phyloP scores from a whole-genome alignment of 2,113 vertebrate genomes.

The Eretmodus cyanostictus region DNA sequence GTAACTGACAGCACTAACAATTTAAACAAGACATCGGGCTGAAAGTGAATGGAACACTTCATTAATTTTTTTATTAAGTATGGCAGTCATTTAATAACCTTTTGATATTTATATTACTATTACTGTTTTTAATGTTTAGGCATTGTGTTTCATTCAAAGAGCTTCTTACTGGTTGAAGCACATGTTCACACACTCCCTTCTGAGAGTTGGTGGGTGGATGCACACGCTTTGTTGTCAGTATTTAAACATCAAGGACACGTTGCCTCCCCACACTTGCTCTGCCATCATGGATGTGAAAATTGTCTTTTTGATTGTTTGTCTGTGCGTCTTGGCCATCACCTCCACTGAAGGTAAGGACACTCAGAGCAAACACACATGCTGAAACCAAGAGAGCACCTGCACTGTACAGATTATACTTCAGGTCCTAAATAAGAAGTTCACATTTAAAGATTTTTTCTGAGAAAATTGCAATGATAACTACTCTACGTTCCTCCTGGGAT shows the following conservation, averaged over 20 bases:
- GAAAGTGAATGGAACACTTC: not conserved
- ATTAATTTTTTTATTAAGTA: not conserved
- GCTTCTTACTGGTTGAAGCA: not conserved
- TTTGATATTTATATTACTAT: not conserved
- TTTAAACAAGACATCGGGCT: not conserved
- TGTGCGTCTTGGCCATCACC: slow-evolving; percentile 31
- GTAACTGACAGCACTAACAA: not conserved
- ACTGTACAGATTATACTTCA: not conserved
- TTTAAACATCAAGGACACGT: not conserved
- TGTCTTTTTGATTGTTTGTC: slow-evolving; percentile 3
- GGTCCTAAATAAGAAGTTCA: not conserved
- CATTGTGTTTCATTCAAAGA: not conserved
- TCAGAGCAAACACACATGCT: not conserved
- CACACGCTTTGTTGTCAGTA: not conserved
- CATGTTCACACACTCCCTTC: not conserved
- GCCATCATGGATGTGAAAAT: slow-evolving; percentile 60
- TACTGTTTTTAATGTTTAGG: not conserved
- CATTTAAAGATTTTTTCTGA: not conserved
- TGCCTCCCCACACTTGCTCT: not conserved
- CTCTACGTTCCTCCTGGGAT: not conserved
- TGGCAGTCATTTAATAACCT: not conserved
- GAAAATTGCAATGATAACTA: not conserved
- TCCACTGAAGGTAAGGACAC: slow-evolving; percentile 60
- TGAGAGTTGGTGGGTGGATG: not conserved
- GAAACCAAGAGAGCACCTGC: not conserved